These are phyloP conservation scores for Lymantria monacha DNA, from an alignment of 2,888 invertebrate genomes.

Conservation along the genomic window DNA sequence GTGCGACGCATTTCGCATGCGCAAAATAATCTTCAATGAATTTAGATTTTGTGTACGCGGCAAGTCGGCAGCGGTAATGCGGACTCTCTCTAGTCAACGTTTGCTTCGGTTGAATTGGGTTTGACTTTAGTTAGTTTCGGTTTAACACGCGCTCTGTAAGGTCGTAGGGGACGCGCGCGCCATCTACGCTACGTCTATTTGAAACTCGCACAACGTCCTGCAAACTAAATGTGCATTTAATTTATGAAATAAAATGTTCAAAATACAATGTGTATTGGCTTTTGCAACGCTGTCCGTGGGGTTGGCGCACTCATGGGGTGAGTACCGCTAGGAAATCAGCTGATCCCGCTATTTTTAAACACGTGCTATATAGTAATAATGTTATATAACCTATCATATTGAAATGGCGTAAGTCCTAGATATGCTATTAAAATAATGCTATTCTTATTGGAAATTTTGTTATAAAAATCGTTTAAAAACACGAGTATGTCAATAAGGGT, in stretches of 20 bases:
- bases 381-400: conserved; percentile 58
- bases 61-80: conserved; percentile 30
- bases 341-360: conserved; percentile 54
- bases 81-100: conserved; percentile 2
- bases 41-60: conserved; percentile 51
- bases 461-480: conserved; percentile 18
- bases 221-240: conserved; percentile 60
- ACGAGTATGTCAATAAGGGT: conserved; percentile 64
- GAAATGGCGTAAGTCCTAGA: conserved; percentile 8
- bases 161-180: conserved; percentile 59
- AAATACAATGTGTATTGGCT: conserved; percentile 57
- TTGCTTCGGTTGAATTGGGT: not conserved
- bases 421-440: conserved; percentile 6
- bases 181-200: conserved; percentile 45
- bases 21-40: conserved; percentile 60
- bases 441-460: conserved; percentile 12
- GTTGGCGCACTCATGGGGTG: conserved; percentile 66
- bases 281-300: conserved; percentile 51
- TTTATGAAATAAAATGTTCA: conserved; percentile 76
- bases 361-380: conserved; percentile 61
- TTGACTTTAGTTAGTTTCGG: conserved; percentile 51
- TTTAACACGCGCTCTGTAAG: conserved; percentile 54
- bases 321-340: conserved; percentile 68
- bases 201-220: conserved; percentile 60
- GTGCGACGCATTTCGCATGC: conserved; percentile 46